These are phyloP conservation scores for Fratercula arctica DNA, from an alignment of 2,797 vertebrate species.

Conservation along the genomic window DNA sequence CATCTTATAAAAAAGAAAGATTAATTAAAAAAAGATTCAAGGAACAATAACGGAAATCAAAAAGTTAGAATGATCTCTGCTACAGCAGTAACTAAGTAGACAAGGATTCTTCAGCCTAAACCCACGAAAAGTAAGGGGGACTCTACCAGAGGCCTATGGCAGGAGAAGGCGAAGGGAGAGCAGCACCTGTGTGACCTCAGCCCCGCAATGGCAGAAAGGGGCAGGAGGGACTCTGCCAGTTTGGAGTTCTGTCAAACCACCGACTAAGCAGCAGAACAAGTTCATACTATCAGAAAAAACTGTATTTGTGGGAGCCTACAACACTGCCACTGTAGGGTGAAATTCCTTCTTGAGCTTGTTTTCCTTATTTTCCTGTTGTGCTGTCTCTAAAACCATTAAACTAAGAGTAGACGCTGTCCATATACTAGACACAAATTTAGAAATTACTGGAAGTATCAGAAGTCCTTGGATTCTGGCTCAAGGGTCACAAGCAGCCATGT, in stretches of 20 bases:
- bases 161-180: not conserved
- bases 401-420: not conserved
- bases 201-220: not conserved
- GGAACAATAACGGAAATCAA: not conserved
- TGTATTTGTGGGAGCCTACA: not conserved
- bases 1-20: not conserved
- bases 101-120: not conserved
- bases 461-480: not conserved
- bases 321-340: not conserved
- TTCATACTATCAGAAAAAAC: not conserved
- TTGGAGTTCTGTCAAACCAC: not conserved
- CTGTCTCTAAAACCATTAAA: not conserved
- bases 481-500: not conserved
- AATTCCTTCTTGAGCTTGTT: not conserved
- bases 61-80: not conserved
- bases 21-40: not conserved
- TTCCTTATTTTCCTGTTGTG: not conserved
- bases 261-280: not conserved
- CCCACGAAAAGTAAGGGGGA: not conserved
- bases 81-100: not conserved
- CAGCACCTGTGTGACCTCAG: fast-evolving
- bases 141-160: not conserved
- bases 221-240: not conserved
- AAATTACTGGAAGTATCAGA: not conserved
- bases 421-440: not conserved